Evolutionary conservation across 2,113 vertebrate genomes (phyloP).

Genomic region (Tachysurus fulvidraco): DNA sequence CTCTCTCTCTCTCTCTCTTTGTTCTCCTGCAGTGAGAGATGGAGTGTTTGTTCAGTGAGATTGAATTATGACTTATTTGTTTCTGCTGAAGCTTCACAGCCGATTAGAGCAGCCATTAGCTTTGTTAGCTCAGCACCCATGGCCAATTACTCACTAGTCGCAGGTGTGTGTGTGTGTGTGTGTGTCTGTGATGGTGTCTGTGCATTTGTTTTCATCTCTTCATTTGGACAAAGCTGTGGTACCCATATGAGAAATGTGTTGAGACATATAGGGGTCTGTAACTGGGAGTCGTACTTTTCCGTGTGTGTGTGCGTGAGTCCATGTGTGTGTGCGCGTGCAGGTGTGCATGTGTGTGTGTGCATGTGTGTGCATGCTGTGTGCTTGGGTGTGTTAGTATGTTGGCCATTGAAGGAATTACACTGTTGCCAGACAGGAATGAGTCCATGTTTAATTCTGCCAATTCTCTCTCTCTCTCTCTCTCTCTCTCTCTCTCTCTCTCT

Average conservation of each 20-base stretch:
- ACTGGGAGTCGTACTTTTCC: neutral
- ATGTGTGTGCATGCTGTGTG: neutral
- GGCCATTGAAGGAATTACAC: slow-evolving; percentile 1
- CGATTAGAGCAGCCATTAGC: slow-evolving; percentile 41
- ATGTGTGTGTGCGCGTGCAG: slow-evolving; percentile 7
- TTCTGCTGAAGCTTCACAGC: slow-evolving; percentile 43
- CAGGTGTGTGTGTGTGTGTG: slow-evolving; percentile 36
- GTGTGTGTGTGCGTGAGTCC: neutral
- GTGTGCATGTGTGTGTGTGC: slow-evolving; percentile 29
- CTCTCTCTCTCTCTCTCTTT: neutral
- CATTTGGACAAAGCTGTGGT: neutral
- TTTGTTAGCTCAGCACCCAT: slow-evolving; percentile 40
- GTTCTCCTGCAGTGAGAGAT: slow-evolving; percentile 18
- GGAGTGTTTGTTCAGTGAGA: slow-evolving; percentile 33
- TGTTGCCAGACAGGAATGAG: slow-evolving; percentile 34
- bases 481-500: neutral
- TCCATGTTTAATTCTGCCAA: slow-evolving; percentile 33
- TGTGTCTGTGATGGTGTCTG: slow-evolving; percentile 15
- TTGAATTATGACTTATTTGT: slow-evolving; percentile 50
- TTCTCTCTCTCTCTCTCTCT: neutral
- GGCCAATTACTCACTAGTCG: slow-evolving; percentile 41
- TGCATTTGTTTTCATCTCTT: neutral
- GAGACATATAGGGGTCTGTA: neutral
- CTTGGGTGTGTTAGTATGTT: slow-evolving; percentile 26
- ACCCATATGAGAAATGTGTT: neutral